Percentiles rank a stretch among this genome's conserved stretches.
These are phyloP conservation scores for Siniperca undulata DNA, from an alignment of 2,797 vertebrate species.

Conservation along the genomic window DNA sequence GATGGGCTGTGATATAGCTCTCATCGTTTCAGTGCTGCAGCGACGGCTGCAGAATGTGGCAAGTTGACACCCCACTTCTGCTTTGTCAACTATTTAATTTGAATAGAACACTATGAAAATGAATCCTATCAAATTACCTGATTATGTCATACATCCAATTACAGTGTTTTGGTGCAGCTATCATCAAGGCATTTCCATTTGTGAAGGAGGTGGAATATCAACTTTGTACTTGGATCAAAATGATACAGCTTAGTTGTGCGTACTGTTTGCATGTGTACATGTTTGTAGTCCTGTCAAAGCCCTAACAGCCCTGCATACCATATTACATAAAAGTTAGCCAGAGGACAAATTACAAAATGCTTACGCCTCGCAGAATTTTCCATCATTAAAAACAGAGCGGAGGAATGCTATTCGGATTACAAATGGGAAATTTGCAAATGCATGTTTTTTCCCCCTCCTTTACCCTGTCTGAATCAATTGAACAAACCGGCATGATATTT, in stretches of 20 bases:
- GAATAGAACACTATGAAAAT: conserved; percentile 44
- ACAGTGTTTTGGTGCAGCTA: conserved; percentile 30
- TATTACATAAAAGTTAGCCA: conserved; percentile 63
- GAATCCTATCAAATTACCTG: conserved; percentile 62
- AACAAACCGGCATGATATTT: conserved; percentile 86
- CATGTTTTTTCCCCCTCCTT: conserved; percentile 43
- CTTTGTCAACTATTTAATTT: conserved; percentile 68
- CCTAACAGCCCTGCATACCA: conserved; percentile 18
- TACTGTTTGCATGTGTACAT: conserved; percentile 56
- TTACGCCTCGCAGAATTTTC: conserved; percentile 57
- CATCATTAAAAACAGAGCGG: conserved; percentile 71
- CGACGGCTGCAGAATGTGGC: conserved; percentile 55
- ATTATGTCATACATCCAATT: conserved; percentile 61
- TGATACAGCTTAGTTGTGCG: conserved; percentile 44
- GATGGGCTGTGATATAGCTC: conserved; percentile 79
- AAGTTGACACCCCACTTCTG: conserved; percentile 71
- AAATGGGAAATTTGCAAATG: conserved; percentile 77
- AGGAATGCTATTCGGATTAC: conserved; percentile 69
- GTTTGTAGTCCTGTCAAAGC: conserved; percentile 62
- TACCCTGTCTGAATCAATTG: conserved; percentile 86
- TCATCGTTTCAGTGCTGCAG: conserved; percentile 64
- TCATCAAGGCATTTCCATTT: conserved; percentile 49
- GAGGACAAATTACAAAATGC: conserved; percentile 71
- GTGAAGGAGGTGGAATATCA: conserved; percentile 40
- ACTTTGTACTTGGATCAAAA: conserved; percentile 49